A percentile compares a stretch with the other conserved stretches of the same genome.
phyloP scores from a whole-genome alignment of 2,797 vertebrate genomes.

The Macropodus opercularis region DNA sequence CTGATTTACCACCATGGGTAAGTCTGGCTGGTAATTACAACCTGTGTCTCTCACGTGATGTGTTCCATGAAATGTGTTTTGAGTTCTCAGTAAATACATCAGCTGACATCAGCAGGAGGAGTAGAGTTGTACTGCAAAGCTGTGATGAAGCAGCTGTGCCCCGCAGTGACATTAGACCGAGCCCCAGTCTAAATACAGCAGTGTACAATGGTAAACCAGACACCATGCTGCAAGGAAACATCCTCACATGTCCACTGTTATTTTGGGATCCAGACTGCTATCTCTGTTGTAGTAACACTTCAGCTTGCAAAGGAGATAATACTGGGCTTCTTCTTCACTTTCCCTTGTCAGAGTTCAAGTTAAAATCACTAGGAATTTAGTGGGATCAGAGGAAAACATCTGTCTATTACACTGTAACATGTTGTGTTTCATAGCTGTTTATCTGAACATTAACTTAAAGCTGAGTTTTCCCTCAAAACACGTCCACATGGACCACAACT shows the following conservation, averaged over 20 bases:
- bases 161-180: constrained; percentile 67
- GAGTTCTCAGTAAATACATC: constrained; percentile 67
- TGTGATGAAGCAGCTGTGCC: constrained; percentile 75
- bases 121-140: constrained; percentile 71
- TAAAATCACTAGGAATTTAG: neutral
- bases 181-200: constrained; percentile 78
- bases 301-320: constrained; percentile 16
- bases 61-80: constrained; percentile 28
- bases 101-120: constrained; percentile 58
- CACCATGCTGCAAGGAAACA: constrained; percentile 67
- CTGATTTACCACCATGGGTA: constrained; percentile 95
- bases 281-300: constrained; percentile 42
- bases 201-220: constrained; percentile 79
- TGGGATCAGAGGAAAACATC: neutral
- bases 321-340: constrained; percentile 5
- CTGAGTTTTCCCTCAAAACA: neutral
- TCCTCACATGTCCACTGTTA: constrained; percentile 68
- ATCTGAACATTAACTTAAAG: neutral
- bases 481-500: neutral
- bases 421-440: no score
- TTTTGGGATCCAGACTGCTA: constrained; percentile 67
- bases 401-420: neutral
- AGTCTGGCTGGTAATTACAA: constrained; percentile 57
- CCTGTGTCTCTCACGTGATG: constrained; percentile 8
- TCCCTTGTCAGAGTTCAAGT: constrained; percentile 19